Conservation (phyloP, 2,113 vertebrate species). For the Sapajus apella region DNA sequence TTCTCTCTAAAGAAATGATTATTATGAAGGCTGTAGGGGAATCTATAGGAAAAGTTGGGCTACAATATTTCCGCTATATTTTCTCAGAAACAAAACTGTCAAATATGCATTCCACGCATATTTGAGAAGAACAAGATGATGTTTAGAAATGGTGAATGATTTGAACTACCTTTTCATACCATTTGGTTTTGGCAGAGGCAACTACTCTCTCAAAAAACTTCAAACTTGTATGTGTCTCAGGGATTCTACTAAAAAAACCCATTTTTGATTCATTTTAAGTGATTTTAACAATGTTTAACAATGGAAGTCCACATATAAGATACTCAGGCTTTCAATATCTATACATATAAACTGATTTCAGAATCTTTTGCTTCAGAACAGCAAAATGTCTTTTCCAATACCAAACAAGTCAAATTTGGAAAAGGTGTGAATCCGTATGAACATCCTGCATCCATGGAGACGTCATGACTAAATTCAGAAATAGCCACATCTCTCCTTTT, state of each 20-base stretch:
- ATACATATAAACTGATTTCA: background rate
- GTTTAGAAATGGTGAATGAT: slow-evolving; percentile 11
- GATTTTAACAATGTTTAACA: background rate
- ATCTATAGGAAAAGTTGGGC: background rate
- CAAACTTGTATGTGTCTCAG: background rate
- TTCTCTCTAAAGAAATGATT: slow-evolving; percentile 18
- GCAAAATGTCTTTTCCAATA: slow-evolving; percentile 14
- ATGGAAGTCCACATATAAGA: background rate
- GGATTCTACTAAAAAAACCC: background rate
- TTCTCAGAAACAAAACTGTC: slow-evolving; percentile 40
- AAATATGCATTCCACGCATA: background rate
- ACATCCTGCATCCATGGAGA: background rate
- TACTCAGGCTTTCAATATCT: background rate
- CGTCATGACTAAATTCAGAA: slow-evolving; percentile 41
- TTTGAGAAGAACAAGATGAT: slow-evolving; percentile 8
- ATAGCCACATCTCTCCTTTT: slow-evolving; percentile 26
- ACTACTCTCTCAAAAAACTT: slow-evolving; percentile 30
- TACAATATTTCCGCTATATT: slow-evolving; percentile 42
- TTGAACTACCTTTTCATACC: background rate
- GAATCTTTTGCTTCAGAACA: slow-evolving; percentile 46
- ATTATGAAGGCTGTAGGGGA: background rate
- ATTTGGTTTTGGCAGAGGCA: slow-evolving; percentile 14
- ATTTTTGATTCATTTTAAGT: slow-evolving; percentile 49
- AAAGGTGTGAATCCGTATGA: slow-evolving; percentile 32
- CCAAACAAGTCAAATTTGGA: slow-evolving; percentile 44